A percentile compares a stretch with the other conserved stretches of the same genome.
These are phyloP conservation scores for Leucozona laternaria DNA, from an alignment of 2,888 invertebrate species.

Conservation along the genomic window DNA sequence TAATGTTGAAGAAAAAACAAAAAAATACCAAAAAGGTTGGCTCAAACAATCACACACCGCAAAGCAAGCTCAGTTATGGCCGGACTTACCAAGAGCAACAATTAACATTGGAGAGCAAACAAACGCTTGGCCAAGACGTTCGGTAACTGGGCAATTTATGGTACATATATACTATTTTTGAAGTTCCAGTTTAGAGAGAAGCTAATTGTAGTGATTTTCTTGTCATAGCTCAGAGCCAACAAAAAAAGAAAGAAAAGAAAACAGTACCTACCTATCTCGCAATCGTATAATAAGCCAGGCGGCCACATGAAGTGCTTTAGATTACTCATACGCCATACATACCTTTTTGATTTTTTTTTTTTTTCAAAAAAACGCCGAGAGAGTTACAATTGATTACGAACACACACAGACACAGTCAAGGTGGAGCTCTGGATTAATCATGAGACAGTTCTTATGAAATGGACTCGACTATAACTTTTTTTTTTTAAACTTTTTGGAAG, in stretches of 20 bases:
- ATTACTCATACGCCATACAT: constrained; percentile 30
- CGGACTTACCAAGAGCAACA: constrained; percentile 32
- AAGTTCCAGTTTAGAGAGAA: constrained; percentile 12
- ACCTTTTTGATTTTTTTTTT: neutral
- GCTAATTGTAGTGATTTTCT: constrained; percentile 58
- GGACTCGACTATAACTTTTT: neutral
- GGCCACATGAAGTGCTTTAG: constrained; percentile 12
- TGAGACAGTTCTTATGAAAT: constrained; percentile 36
- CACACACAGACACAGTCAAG: constrained; percentile 49
- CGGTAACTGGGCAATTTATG: constrained; percentile 45
- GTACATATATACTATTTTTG: neutral
- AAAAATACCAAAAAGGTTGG: constrained; percentile 1
- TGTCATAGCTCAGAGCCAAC: constrained; percentile 57
- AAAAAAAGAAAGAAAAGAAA: constrained; percentile 51
- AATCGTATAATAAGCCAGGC: constrained; percentile 41
- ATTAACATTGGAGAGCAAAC: constrained; percentile 55
- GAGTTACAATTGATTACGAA: constrained; percentile 47
- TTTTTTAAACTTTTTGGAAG: constrained; percentile 25
- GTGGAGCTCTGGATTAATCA: constrained; percentile 74
- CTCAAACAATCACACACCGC: constrained; percentile 16
- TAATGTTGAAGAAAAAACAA: neutral
- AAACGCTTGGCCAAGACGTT: constrained; percentile 44
- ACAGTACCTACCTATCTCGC: constrained; percentile 39
- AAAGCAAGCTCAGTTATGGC: constrained; percentile 10
- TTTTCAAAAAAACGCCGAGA: constrained; percentile 46